phyloP scores from a whole-genome alignment of 2,888 invertebrate genomes.

The Plutella xylostella region DNA sequence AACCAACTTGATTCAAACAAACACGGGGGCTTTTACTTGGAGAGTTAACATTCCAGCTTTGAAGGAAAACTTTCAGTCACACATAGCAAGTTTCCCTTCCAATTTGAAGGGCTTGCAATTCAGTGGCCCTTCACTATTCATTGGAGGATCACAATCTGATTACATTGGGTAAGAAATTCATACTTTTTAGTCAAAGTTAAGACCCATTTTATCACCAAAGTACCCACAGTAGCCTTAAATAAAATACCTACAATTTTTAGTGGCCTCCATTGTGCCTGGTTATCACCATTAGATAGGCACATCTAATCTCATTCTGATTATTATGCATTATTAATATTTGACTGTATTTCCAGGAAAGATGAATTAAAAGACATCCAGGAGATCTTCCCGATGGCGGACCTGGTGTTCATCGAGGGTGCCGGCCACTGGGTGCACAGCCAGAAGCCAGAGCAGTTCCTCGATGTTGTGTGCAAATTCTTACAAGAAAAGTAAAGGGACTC shows the following conservation, averaged over 20 bases:
- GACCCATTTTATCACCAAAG: too few relatives aligned
- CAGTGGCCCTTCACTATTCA: slow-evolving; percentile 81
- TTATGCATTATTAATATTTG: too few relatives aligned
- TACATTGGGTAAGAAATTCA: slow-evolving; percentile 74
- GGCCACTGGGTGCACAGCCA: slow-evolving; percentile 97
- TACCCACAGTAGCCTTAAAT: too few relatives aligned
- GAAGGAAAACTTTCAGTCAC: slow-evolving; percentile 71
- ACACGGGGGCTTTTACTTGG: slow-evolving; percentile 77
- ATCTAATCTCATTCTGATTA: too few relatives aligned
- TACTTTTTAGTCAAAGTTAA: not conserved
- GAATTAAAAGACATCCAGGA: slow-evolving; percentile 74
- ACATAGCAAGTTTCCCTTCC: slow-evolving; percentile 76
- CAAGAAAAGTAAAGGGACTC: slow-evolving; percentile 56
- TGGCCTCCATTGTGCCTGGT: too few relatives aligned
- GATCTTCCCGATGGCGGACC: slow-evolving; percentile 78
- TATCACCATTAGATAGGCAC: too few relatives aligned
- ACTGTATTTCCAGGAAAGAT: slow-evolving; percentile 40
- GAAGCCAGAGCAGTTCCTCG: slow-evolving; percentile 83
- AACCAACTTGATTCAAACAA: slow-evolving; percentile 83
- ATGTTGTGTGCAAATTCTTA: slow-evolving; percentile 73
- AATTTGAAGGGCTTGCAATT: slow-evolving; percentile 60
- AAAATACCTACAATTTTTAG: too few relatives aligned
- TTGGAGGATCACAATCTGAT: slow-evolving; percentile 86
- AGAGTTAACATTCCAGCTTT: slow-evolving; percentile 83
- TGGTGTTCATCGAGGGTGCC: slow-evolving; percentile 80